Base-by-base conservation (phyloP, 1,140 invertebrate species). In the Lineus longissimus region DNA sequence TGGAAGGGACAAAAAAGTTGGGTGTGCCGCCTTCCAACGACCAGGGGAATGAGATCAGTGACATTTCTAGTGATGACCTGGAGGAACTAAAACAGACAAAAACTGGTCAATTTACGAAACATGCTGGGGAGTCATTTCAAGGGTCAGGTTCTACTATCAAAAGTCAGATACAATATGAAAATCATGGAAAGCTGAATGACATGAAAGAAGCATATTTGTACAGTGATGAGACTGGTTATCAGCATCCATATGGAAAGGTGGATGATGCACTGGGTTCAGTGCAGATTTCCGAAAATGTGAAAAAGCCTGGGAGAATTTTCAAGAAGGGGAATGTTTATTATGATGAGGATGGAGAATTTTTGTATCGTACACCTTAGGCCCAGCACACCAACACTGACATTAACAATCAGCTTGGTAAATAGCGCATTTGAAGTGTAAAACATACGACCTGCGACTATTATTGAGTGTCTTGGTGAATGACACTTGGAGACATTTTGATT, bases 171-270 rank as follows among this genome's bases (percentile, higher is more conserved):
- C 6, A 57, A 27, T n/a, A 23, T 7, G 55, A n/a, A 25, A 22
- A 30, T n/a, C 4, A 45, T n/a, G 36, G 41, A 2, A 13, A 17
- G 17, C 9, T 59, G 58, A 22, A 58, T 31, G 33, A 58, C 7
- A 31, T 59, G 19, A 19, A 47, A 54, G 59, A 61, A n/a, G 23
- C 62, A 41, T 64, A 64, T 64, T 19, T 64, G 25, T 64, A 59
- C 31, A 36, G 41, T 30, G 19, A 23, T 23, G 33, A 59, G 23
- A 59, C 33, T 43, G 62, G 62, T 25, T 64, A 64, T 29, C 62
- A 64, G 40, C 29, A 59, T 30, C 62, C 62, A 36, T 51, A 59
- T 43, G 62, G 62, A 1, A 59, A 17, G 43, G 23, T 25, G 13
- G 56, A 15, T 11, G 29, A 33, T 29, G 19, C 30, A 4, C 15